phyloP scores from a whole-genome alignment of 2,797 vertebrate species.

The Bucorvus abyssinicus region DNA sequence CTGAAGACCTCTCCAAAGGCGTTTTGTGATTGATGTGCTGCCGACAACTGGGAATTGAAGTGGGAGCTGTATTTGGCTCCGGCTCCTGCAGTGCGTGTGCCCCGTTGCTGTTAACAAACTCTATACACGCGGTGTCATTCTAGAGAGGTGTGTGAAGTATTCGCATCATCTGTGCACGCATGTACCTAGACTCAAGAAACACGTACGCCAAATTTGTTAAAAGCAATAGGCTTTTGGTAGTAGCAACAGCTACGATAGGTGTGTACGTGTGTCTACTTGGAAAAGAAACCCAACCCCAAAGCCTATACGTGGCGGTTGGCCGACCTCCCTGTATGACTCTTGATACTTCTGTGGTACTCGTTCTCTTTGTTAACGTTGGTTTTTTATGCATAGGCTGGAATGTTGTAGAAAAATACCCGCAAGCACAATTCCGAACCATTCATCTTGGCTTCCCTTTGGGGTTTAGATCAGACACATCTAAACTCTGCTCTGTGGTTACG shows the following conservation, averaged over 20 bases:
- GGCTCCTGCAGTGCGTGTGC: neutral
- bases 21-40: slow-evolving; percentile 8
- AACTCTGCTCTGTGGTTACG: slow-evolving; percentile 47
- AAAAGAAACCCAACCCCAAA: neutral
- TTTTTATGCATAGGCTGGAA: slow-evolving; percentile 53
- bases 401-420: slow-evolving; percentile 55
- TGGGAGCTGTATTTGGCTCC: neutral
- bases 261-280: neutral
- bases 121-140: neutral
- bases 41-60: slow-evolving; percentile 34
- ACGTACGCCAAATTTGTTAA: slow-evolving; percentile 29
- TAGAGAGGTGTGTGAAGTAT: neutral
- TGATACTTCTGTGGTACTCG: neutral
- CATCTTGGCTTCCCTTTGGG: slow-evolving; percentile 40
- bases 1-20: neutral
- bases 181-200: neutral
- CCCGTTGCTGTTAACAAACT: slow-evolving; percentile 6
- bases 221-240: neutral
- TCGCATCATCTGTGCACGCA: neutral
- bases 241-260: neutral
- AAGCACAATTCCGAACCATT: slow-evolving; percentile 66
- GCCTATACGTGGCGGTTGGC: neutral
- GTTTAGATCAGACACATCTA: slow-evolving; percentile 65
- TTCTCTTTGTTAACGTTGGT: slow-evolving; percentile 21
- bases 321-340: slow-evolving; percentile 58